Evolutionary conservation across 2,888 invertebrate genomes (phyloP), one percentile per base, ranked within the genome.

Genomic region (Didymodactylos carnosus): DNA sequence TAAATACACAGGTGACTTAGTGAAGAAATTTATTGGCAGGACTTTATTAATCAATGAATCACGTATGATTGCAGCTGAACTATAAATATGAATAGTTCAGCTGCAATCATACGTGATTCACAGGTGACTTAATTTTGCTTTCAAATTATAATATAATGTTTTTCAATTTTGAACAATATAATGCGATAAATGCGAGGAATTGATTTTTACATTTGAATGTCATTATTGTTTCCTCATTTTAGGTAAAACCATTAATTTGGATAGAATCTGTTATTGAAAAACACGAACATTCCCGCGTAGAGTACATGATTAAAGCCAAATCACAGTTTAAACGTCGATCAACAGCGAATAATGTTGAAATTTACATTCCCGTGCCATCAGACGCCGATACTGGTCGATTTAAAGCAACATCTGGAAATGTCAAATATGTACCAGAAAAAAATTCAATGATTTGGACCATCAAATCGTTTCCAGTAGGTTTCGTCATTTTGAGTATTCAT

Each of bases 321-420:
- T 94, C 94, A 40, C 97, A 97, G 84, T 98, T 97, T 83, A 97
- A 97, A 82, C 87, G 95, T 43, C 88, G 95, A 70, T 95, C 95
- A 0, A 97, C 95, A 0, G 97, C 97, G 0, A 98, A 98, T 82
- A 95, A 97, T 85, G 97, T 97, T 62, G 97, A 97, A 84, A 94
- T 97, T 77, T 90, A 83, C 70, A 81, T 84, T 76, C 82, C 83
- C 16, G 83, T 84, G 6, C 83, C 83, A 6, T 77, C 79, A 14
- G 97, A 98, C 86, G 97, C 95, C 0, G 95, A 97, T 83, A 93
- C 95, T 3, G 97, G 97, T 0, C 95, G 95, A 84, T 97, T 97
- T 83, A 95, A 94, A 82, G 94, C 94, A 0, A 92, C 94, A 0
- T 91, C 94, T 78, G 97, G 97, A 53, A 92, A 91, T 83, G 95